These are phyloP conservation scores for Nibea coibor DNA, from an alignment of 2,113 vertebrate species.

Conservation along the genomic window DNA sequence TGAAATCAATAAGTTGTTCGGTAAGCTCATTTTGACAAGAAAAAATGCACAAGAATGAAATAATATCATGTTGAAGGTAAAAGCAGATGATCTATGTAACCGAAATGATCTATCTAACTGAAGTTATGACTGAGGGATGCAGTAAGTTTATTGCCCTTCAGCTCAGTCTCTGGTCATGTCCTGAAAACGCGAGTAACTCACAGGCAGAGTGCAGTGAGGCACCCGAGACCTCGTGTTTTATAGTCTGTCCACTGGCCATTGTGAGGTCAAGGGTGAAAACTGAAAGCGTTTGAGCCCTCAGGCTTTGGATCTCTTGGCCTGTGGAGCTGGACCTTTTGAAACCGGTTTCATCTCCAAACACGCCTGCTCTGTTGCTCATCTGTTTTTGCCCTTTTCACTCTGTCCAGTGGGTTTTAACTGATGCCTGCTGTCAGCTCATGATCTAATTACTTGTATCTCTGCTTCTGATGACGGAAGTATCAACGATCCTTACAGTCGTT, in stretches of 20 bases:
- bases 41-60: neutral
- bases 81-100: neutral
- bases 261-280: neutral
- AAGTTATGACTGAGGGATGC: neutral
- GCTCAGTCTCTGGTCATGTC: neutral
- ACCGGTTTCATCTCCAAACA: neutral
- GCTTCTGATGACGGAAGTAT: neutral
- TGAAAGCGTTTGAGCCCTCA: neutral
- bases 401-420: neutral
- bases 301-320: neutral
- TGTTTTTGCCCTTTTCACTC: neutral
- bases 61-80: neutral
- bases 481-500: neutral
- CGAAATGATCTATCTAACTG: neutral
- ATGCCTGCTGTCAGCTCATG: neutral
- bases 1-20: neutral
- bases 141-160: neutral
- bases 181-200: neutral
- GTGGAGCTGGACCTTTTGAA: slow-evolving; percentile 10
- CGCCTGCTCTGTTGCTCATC: neutral
- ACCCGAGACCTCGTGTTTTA: slow-evolving; percentile 11
- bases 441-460: neutral
- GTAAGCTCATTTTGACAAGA: neutral
- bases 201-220: neutral
- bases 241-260: neutral